Evolutionary conservation across 2,888 invertebrate species (phyloP), one percentile per base, ranked within the genome.

Genomic region (Acanthococcus lagerstroemiae): DNA sequence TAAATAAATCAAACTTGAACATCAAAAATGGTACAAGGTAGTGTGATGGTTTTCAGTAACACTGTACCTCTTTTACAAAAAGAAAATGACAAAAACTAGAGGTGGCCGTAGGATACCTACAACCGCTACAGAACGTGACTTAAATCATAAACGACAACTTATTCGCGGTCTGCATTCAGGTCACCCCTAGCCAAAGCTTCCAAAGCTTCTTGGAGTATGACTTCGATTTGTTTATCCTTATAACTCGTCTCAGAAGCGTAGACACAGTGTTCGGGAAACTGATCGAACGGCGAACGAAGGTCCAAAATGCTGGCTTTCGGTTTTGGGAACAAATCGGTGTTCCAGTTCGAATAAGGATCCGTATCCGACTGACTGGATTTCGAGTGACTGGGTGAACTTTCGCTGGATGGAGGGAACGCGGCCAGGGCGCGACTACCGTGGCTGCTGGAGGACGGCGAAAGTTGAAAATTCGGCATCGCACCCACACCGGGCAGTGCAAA

Each of bases 161-260:
- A 15, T 37, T 37, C 12, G n/a, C 37, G 37, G n/a, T 15, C 37
- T 37, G 21, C 52, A 12, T 22, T 22, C 21, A 52, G 52, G 15
- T 15, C 9, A 15, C 15, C 15, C 3, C 24, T 52, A 22, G 26
- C 63, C 17, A 63, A 37, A 19, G 52, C 63, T 52, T 63, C 24
- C 19, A 52, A 54, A 37, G 63, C 63, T 44, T 63, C 63, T 37
- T 63, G 50, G n/a, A 63, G 30, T n/a, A 63, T 63, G n/a, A 52
- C 30, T 37, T 52, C 63, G 15, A 63, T 63, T 9, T 63, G 52
- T 6, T 61, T 37, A 37, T 37, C 37, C 12, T 37, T 9, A 37
- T 37, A 37, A 37, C 12, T 15, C 12, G 12, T 37, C 37, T 37
- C 37, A n/a, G 12, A n/a, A 37, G 37, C 37, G 37, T 37, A 37